Evolutionary conservation across 2,888 invertebrate species (phyloP), one percentile per base, ranked within the genome.

Genomic region (Helobdella robusta): DNA sequence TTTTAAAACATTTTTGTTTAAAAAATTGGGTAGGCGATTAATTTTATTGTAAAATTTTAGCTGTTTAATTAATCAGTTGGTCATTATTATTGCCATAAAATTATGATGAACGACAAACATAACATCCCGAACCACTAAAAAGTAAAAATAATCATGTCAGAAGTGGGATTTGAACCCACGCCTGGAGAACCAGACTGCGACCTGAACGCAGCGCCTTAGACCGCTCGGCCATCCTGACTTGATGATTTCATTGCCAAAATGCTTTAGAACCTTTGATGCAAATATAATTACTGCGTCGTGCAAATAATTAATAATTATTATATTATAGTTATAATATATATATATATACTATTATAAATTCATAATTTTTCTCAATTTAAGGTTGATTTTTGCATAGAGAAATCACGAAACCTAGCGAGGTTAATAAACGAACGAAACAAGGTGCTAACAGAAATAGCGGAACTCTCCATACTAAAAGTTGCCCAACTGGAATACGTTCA

Each of bases 391-490:
- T 69, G 69, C 56, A 61, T 58, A 44, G 40, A 66, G 2, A 59
- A 62, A 20, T 59, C 70, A 2, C 59, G 66, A 34, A 28, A 48
- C 28, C 61, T 70, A 59, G 65, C 65, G 34, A 59, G 66, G 48
- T 60, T 62, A 60, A 68, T 70, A 50, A 67, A 66, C 56, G 48
- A 64, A n/a, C 64, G 68, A 36, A 60, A 62, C 63, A 50, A 65
- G 15, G 34, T 65, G 18, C 66, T 69, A 25, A 36, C 67, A 4
- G 64, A 64, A n/a, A 67, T 69, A 30, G 66, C 68, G 5, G 63
- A 70, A 48, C 63, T 69, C 35, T 69, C 68, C 44, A 52, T 70
- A 28, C 62, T 70, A 34, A 70, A 70, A 61, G 66, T 69, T 34
- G 65, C 65, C n/a, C 68, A 67, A 52, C 52, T 67, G 46, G 67